phyloP scores from a whole-genome alignment of 2,888 invertebrate species.

The Spodoptera exigua region DNA sequence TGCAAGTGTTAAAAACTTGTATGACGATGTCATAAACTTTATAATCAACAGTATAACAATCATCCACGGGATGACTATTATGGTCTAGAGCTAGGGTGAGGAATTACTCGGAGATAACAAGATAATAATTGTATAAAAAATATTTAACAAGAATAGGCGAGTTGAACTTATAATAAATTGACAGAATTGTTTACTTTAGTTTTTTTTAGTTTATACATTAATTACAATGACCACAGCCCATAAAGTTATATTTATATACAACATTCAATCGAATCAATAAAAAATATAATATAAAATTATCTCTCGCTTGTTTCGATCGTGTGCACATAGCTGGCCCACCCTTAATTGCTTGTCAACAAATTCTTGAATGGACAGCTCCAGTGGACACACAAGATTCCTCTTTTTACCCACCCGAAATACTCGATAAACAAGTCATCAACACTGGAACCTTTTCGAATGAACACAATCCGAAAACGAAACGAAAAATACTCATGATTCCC shows the following conservation, averaged over 20 bases:
- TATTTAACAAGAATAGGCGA: not conserved
- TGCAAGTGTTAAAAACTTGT: slow-evolving; percentile 12
- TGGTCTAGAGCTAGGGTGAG: slow-evolving; percentile 4
- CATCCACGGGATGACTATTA: not conserved
- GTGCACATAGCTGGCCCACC: slow-evolving; percentile 63
- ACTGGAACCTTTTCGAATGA: slow-evolving; percentile 67
- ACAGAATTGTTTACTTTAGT: slow-evolving; percentile 20
- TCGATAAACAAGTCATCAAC: slow-evolving; percentile 79
- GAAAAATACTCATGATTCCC: slow-evolving; percentile 41
- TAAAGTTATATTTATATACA: slow-evolving; percentile 49
- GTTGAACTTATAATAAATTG: slow-evolving; percentile 2
- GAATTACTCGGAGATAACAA: not conserved
- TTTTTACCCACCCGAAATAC: slow-evolving; percentile 77
- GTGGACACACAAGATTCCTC: slow-evolving; percentile 75
- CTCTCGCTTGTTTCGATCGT: slow-evolving; percentile 61
- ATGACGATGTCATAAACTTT: slow-evolving; percentile 7
- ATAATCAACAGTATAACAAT: slow-evolving; percentile 6
- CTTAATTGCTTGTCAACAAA: slow-evolving; percentile 87
- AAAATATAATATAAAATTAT: slow-evolving; percentile 59
- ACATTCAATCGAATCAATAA: slow-evolving; percentile 62
- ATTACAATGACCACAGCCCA: slow-evolving; percentile 56
- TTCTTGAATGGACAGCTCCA: slow-evolving; percentile 81
- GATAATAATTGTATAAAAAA: not conserved
- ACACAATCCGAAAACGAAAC: slow-evolving; percentile 45
- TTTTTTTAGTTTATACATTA: slow-evolving; percentile 38